phyloP scores from a whole-genome alignment of 2,797 vertebrate genomes.

The Chromobotia macracanthus region DNA sequence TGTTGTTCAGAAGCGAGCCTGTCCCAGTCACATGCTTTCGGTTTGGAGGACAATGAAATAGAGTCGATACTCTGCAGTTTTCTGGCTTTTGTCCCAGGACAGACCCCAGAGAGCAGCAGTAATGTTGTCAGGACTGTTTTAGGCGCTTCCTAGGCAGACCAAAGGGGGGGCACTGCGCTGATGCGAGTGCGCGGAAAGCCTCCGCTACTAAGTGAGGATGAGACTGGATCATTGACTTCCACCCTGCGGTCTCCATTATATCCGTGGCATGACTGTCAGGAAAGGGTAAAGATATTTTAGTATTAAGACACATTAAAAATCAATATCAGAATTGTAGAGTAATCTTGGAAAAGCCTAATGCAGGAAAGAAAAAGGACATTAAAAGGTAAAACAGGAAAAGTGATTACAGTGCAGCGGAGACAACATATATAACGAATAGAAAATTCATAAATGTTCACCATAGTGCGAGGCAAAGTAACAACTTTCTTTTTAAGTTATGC shows the following conservation, averaged over 20 bases:
- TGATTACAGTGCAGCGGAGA: too few relatives aligned
- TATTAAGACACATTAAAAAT: constrained; percentile 75
- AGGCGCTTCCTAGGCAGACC: constrained; percentile 79
- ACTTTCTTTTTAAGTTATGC: too few relatives aligned
- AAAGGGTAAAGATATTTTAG: constrained; percentile 88
- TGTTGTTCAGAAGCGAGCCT: background rate
- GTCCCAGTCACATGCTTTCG: constrained; percentile 19
- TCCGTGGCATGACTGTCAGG: constrained; percentile 96
- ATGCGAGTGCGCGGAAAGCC: constrained; percentile 91
- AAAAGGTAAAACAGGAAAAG: background rate
- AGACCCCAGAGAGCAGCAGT: constrained; percentile 76
- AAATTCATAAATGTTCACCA: too few relatives aligned
- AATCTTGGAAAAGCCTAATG: constrained; percentile 60
- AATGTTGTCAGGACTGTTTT: constrained; percentile 90
- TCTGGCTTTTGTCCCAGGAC: constrained; percentile 65
- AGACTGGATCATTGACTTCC: constrained; percentile 99
- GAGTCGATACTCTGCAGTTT: constrained; percentile 65
- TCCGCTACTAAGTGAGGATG: constrained; percentile 99
- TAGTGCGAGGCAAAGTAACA: too few relatives aligned
- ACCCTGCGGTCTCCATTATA: constrained; percentile 99
- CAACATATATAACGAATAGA: too few relatives aligned
- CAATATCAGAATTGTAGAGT: constrained; percentile 71
- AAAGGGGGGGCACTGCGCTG: constrained; percentile 61
- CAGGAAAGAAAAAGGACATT: background rate
- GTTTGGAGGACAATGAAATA: constrained; percentile 60